A percentile compares a stretch with the other conserved stretches of the same genome.
Evolutionary conservation across 2,797 vertebrate genomes (phyloP).

Genomic region (Acomys russatus): DNA sequence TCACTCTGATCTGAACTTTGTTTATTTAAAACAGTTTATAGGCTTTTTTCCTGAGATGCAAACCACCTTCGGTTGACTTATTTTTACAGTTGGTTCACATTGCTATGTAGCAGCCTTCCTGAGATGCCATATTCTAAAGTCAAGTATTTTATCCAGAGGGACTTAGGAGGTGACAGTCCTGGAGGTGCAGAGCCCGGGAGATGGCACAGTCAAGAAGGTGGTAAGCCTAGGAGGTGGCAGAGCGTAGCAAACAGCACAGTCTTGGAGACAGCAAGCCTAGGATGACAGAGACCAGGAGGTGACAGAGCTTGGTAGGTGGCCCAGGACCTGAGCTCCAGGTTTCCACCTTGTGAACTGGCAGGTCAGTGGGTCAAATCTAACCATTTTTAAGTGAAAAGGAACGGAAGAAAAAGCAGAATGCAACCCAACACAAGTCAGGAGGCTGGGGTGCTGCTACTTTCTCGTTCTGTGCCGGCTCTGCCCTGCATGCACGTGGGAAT

Average conservation of each 20-base stretch:
- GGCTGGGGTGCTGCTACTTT: background rate
- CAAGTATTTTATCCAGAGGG: background rate
- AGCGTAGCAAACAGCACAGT: background rate
- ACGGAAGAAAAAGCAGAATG: background rate
- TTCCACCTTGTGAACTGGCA: background rate
- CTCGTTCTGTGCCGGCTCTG: background rate
- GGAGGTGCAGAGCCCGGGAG: background rate
- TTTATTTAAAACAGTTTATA: background rate
- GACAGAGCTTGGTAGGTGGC: background rate
- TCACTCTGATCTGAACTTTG: background rate
- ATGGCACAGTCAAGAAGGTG: background rate
- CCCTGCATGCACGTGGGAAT: no score
- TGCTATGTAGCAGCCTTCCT: background rate
- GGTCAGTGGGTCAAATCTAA: background rate
- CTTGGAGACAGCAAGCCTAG: background rate
- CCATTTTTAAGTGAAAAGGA: conserved; percentile 3
- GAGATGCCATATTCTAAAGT: background rate
- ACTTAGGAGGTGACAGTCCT: background rate
- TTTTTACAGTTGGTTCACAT: conserved; percentile 4
- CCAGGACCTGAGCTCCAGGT: background rate
- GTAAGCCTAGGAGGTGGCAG: background rate
- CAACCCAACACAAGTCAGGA: background rate
- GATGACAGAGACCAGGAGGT: background rate
- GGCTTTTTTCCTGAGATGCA: background rate
- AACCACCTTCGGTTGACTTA: background rate